phyloP scores from a whole-genome alignment of 1,140 invertebrate genomes.

The Zophobas atratus region DNA sequence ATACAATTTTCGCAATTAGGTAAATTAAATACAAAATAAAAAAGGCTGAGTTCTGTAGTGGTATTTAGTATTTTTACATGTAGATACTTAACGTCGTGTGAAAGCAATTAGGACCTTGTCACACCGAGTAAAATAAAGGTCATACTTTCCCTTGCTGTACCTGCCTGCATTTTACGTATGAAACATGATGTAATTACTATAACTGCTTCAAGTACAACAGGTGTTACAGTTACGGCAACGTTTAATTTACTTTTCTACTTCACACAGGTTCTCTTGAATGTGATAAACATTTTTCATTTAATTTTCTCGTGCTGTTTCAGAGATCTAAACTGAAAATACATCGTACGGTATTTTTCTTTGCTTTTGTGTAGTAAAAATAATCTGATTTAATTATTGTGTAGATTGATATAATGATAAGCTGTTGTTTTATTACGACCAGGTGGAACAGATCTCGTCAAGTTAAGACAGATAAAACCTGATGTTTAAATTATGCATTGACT shows the following conservation, averaged over 20 bases:
- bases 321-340: neutral
- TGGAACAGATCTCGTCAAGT: conserved; percentile 18
- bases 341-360: conserved; percentile 5
- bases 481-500: conserved; percentile 28
- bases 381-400: conserved; percentile 29
- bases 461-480: conserved; percentile 6
- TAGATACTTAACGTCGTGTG: neutral
- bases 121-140: conserved; percentile 33
- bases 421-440: conserved; percentile 6
- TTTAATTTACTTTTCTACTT: conserved; percentile 24
- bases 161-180: conserved; percentile 22
- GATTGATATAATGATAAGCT: conserved; percentile 27
- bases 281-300: neutral
- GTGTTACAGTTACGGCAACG: conserved; percentile 34
- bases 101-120: conserved; percentile 38
- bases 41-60: too few relatives aligned
- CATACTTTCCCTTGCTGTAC: conserved; percentile 30
- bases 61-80: too few relatives aligned
- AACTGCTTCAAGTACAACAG: conserved; percentile 45
- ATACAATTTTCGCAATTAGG: too few relatives aligned
- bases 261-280: neutral
- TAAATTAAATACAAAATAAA: too few relatives aligned
- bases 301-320: neutral
- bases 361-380: neutral
- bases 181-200: conserved; percentile 37